Percentiles rank a stretch among this genome's conserved stretches.
These are phyloP conservation scores for Papilio aristodemus DNA, from an alignment of 1,140 invertebrate species.

Conservation along the genomic window DNA sequence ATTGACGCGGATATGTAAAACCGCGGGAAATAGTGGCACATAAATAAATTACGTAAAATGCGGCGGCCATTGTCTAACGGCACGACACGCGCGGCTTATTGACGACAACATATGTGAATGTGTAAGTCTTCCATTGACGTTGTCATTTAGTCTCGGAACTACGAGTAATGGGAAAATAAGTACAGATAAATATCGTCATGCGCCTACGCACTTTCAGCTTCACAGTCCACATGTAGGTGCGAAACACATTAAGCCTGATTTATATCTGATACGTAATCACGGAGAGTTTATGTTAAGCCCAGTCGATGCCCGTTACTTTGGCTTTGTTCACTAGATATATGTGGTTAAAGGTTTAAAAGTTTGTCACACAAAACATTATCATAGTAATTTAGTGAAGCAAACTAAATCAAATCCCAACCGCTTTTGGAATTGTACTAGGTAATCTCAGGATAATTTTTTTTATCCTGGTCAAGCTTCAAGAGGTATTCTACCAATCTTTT, in stretches of 20 bases:
- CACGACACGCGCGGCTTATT: conserved; percentile 7
- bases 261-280: conserved; percentile 18
- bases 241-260: conserved; percentile 23
- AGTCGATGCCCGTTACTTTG: conserved; percentile 1
- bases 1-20: conserved; percentile 23
- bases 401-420: background rate
- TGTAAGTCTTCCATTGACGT: conserved; percentile 32
- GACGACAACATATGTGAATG: conserved; percentile 30
- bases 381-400: background rate
- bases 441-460: too few relatives aligned
- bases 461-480: too few relatives aligned
- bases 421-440: too few relatives aligned
- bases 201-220: conserved; percentile 27
- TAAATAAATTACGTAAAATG: conserved; percentile 28
- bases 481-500: too few relatives aligned
- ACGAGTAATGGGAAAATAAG: conserved; percentile 34
- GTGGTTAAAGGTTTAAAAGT: background rate
- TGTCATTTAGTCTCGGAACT: conserved; percentile 32
- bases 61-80: conserved; percentile 11
- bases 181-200: conserved; percentile 30
- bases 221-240: conserved; percentile 15
- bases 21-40: conserved; percentile 25
- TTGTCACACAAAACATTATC: background rate
- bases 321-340: conserved; percentile 11
- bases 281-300: conserved; percentile 9